Conservation (phyloP, 2,888 invertebrate species). For the Caradrina clavipalpis region DNA sequence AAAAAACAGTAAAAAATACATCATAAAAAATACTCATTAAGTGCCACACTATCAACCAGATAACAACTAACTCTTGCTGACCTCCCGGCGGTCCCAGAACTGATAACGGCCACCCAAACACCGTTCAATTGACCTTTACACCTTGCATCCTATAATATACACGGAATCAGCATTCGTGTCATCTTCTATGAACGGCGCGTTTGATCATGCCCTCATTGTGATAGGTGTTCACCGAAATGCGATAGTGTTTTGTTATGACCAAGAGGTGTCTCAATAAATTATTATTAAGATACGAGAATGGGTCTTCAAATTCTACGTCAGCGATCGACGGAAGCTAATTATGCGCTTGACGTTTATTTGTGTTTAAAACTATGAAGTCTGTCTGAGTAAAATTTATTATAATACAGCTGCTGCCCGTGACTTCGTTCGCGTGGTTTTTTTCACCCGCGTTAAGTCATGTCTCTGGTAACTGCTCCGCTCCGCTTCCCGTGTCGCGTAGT, state of each 20-base stretch:
- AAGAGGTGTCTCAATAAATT: constrained; percentile 19
- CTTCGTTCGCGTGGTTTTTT: too few species aligned
- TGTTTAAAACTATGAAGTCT: too few species aligned
- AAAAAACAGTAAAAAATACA: constrained; percentile 33
- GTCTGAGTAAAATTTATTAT: too few species aligned
- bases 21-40: constrained; percentile 31
- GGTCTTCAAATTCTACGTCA: too few species aligned
- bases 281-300: not conserved
- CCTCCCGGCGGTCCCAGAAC: constrained; percentile 70
- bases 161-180: constrained; percentile 63
- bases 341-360: too few species aligned
- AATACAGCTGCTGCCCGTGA: too few species aligned
- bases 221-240: constrained; percentile 46
- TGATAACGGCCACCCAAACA: constrained; percentile 66
- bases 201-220: constrained; percentile 43
- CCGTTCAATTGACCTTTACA: constrained; percentile 63
- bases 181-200: constrained; percentile 45
- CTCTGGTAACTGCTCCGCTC: too few species aligned
- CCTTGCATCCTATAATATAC: constrained; percentile 74
- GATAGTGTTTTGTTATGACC: constrained; percentile 30
- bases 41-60: constrained; percentile 58
- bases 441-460: too few species aligned
- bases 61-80: constrained; percentile 57
- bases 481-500: too few species aligned
- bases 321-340: too few species aligned